Evolutionary conservation across 2,113 vertebrate genomes (phyloP), one percentile per base, ranked within the genome.

Genomic region (Protobothrops flavoviridis): DNA sequence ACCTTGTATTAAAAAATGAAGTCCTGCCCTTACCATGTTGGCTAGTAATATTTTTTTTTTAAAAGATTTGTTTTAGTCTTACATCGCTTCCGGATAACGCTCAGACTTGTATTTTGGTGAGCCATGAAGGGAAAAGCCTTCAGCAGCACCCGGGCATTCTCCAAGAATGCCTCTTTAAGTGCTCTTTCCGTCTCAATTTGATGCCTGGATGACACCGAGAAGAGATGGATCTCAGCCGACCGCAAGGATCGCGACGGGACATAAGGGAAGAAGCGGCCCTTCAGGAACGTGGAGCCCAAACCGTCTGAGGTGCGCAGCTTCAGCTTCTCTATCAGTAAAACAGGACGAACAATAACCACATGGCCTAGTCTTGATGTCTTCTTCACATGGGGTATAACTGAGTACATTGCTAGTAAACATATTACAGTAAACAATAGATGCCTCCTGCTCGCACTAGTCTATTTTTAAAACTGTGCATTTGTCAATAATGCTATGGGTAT

Each of bases 161-260:
- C 89, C 81, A 89, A 93, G 92, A 93, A 93, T 89, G 33, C 43
- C 89, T 93, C 56, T 93, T 90, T 90, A 43, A 53, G 81, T 90
- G 88, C 56, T 89, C 48, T 64, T 93, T 93, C 89, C n/a, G 7
- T 50, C 92, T 90, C 69, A 74, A 8, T 90, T 93, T 52, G 55
- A 39, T 52, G 81, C 74, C 86, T 33, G 13, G 89, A 87, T 53
- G 81, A 57, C 26, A 64, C 89, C 48, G 20, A 86, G 45, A 90
- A 93, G 92, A 87, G 81, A 93, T 90, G 45, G 56, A 90, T 90
- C 92, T 93, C 56, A 57, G 89, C 81, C n/a, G 24, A 64, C 92
- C 17, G 89, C 39, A 93, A 90, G 56, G 56, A 55, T 53, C 33
- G 92, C 17, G 89, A 90, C 61, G 2, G 89, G 89, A 59, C 45